These are phyloP conservation scores for Geodia barretti DNA, from an alignment of 37 sponge, comb jelly and placozoan species.

Conservation along the genomic window DNA sequence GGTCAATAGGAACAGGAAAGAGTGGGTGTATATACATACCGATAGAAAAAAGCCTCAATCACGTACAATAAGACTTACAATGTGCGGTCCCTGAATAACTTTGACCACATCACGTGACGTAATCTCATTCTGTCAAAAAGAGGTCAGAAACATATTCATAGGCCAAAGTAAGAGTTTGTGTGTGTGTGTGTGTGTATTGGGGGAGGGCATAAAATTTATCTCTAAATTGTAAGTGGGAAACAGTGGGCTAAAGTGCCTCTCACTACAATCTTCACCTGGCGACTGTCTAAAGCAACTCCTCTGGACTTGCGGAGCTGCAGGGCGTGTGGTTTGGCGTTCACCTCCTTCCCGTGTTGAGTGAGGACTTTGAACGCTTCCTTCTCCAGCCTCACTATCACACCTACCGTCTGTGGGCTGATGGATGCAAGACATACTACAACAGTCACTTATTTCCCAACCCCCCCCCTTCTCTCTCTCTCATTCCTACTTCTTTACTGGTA, in stretches of 20 bases:
- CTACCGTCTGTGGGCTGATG: constrained; percentile 83
- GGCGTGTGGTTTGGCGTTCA: constrained; percentile 70
- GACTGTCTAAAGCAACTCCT: constrained; percentile 84
- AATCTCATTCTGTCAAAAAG: constrained; percentile 58
- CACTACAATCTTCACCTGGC: constrained; percentile 31
- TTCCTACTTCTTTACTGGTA: no score
- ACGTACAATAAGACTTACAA: constrained; percentile 34
- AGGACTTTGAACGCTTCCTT: constrained; percentile 91
- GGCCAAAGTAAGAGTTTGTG: background rate
- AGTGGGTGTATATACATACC: background rate
- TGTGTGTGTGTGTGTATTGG: background rate
- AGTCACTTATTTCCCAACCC: no score
- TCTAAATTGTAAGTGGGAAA: no score
- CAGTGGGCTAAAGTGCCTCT: no score
- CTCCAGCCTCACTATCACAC: constrained; percentile 93
- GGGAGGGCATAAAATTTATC: background rate
- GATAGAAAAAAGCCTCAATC: background rate
- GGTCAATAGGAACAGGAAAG: background rate
- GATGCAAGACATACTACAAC: background rate
- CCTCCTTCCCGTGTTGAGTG: constrained; percentile 91
- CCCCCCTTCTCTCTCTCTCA: no score
- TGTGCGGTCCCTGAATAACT: constrained; percentile 74
- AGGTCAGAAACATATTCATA: background rate
- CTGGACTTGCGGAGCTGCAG: constrained; percentile 83
- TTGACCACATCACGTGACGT: constrained; percentile 76